A percentile compares a stretch with the other conserved stretches of the same genome.
Evolutionary conservation across 2,888 invertebrate genomes (phyloP).

Genomic region (Phengaris arion): DNA sequence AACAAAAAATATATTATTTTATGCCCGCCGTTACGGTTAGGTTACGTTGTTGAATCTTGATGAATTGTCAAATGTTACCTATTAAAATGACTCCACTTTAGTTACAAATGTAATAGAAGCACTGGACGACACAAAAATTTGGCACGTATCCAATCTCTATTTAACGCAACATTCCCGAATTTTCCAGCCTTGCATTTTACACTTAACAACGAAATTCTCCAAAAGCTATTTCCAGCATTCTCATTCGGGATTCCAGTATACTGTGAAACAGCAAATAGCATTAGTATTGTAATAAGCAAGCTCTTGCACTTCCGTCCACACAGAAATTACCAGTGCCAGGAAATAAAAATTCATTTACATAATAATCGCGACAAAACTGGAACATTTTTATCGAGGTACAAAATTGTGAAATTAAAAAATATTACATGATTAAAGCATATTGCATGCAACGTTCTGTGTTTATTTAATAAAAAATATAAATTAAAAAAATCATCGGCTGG

Average conservation of each 20-base stretch:
- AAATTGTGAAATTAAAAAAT: conserved; percentile 1
- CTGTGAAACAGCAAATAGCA: conserved; percentile 12
- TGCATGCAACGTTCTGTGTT: not conserved
- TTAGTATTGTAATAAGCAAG: conserved; percentile 24
- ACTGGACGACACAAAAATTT: not conserved
- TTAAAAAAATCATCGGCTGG: too few species aligned
- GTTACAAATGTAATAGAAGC: not conserved
- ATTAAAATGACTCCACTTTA: too few species aligned
- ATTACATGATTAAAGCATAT: not conserved
- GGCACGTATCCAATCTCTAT: not conserved
- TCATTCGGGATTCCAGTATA: conserved; percentile 17
- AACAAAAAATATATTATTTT: too few species aligned
- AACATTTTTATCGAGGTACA: not conserved
- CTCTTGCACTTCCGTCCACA: conserved; percentile 10
- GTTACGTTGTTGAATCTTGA: too few species aligned
- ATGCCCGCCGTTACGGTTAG: too few species aligned
- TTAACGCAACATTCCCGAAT: not conserved
- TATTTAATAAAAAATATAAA: too few species aligned
- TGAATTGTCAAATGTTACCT: too few species aligned
- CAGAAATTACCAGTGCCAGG: conserved; percentile 6
- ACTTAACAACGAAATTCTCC: not conserved
- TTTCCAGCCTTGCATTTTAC: conserved; percentile 4
- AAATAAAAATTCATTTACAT: conserved; percentile 12
- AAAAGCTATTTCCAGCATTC: not conserved
- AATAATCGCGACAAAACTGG: conserved; percentile 8